Conservation (phyloP, 2,113 vertebrate species). For the Petroica traversi region DNA sequence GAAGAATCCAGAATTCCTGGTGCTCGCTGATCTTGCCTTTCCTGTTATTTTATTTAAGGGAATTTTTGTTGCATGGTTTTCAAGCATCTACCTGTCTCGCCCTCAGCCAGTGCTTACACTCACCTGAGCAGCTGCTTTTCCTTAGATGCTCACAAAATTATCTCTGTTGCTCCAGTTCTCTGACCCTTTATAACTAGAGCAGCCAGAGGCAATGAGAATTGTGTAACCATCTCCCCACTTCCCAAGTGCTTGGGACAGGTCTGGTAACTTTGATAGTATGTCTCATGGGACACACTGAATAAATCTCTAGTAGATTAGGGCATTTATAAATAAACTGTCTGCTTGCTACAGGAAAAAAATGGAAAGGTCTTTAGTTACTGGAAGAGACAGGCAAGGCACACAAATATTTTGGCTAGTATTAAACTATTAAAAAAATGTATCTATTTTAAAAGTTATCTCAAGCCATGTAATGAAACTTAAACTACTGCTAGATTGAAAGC, state of each 20-base stretch:
- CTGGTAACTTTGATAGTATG: slow-evolving; percentile 6
- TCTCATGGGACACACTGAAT: background rate
- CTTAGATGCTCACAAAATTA: slow-evolving; percentile 30
- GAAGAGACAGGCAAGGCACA: background rate
- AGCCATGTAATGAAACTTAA: background rate
- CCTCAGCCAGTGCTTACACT: background rate
- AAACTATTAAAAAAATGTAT: background rate
- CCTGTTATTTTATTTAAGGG: background rate
- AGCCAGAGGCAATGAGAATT: slow-evolving; percentile 57
- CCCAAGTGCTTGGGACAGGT: slow-evolving; percentile 41
- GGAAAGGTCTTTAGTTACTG: background rate
- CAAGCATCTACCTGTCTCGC: background rate
- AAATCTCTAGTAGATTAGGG: slow-evolving; percentile 46
- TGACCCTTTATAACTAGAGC: slow-evolving; percentile 54
- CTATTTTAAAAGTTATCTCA: background rate
- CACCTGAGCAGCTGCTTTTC: background rate
- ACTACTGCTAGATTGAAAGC: background rate
- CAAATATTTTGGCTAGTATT: background rate
- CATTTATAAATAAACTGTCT: slow-evolving; percentile 45
- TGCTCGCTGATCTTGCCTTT: background rate
- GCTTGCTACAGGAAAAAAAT: background rate
- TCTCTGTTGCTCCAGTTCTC: slow-evolving; percentile 41
- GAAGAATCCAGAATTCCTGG: background rate
- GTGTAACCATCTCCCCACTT: slow-evolving; percentile 53
- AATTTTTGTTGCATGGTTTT: background rate